Conservation (phyloP, 2,113 vertebrate species). For the Gyps fulvus region DNA sequence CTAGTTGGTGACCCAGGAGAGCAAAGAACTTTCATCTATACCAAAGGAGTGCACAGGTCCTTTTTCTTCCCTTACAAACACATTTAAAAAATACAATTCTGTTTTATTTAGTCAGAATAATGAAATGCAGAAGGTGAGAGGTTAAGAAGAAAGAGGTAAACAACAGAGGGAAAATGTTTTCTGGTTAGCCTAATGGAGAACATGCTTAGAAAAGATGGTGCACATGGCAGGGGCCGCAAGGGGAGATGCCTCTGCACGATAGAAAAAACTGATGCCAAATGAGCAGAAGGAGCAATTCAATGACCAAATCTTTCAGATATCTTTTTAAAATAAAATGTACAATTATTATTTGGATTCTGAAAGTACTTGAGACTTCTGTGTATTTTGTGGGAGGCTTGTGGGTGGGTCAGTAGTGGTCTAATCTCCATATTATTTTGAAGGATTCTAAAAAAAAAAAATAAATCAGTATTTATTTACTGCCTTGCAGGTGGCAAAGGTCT, state of each 20-base stretch:
- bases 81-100: neutral
- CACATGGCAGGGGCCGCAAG: neutral
- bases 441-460: neutral
- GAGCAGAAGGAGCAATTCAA: neutral
- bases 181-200: neutral
- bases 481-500: conserved; percentile 7
- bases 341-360: neutral
- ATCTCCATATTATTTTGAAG: neutral
- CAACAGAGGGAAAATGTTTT: neutral
- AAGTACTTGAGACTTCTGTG: neutral
- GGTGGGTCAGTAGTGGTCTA: neutral
- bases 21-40: neutral
- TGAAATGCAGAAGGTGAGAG: neutral
- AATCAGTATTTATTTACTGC: neutral
- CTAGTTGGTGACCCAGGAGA: neutral
- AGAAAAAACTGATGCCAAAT: neutral
- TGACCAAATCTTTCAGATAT: neutral
- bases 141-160: neutral
- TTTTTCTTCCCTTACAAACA: neutral
- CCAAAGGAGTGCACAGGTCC: neutral
- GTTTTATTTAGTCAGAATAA: neutral
- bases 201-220: neutral
- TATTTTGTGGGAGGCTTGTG: neutral
- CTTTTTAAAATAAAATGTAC: neutral
- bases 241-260: neutral